These are phyloP conservation scores for Arbacia lixula DNA, from an alignment of 53 echinoderm and acorn worm genomes.

Conservation along the genomic window DNA sequence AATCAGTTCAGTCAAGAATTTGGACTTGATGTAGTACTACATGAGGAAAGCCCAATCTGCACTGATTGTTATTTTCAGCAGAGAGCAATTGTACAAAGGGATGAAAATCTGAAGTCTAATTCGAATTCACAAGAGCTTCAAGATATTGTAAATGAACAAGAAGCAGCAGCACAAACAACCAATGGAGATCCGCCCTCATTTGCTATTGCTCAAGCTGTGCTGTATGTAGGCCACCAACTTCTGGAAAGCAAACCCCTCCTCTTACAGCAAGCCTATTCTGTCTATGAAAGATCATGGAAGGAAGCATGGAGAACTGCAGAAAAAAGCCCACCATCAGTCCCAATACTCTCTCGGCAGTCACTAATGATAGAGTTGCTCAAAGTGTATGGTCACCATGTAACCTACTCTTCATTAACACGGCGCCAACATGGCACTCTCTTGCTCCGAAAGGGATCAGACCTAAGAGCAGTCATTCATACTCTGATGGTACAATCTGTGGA, in stretches of 20 bases:
- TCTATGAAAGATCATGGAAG: not conserved
- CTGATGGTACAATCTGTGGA: not conserved
- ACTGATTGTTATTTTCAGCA: not conserved
- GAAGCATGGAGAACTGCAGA: not conserved
- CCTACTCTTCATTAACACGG: not conserved
- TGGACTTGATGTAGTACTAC: not conserved
- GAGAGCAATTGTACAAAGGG: no score
- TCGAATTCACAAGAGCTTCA: no score
- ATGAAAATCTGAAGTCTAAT: no score
- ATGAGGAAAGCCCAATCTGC: not conserved
- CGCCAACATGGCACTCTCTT: constrained; percentile 2
- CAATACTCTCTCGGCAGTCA: not conserved
- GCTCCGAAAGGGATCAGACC: not conserved
- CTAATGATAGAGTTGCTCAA: not conserved
- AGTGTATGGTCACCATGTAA: not conserved
- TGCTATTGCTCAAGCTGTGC: no score
- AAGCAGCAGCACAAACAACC: no score
- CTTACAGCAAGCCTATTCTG: no score
- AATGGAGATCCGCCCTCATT: no score
- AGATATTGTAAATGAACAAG: no score
- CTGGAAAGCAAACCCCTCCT: no score
- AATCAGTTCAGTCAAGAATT: not conserved
- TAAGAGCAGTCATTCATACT: not conserved
- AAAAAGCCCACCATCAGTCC: not conserved
- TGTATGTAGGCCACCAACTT: no score